Percentiles rank a stretch among this genome's conserved stretches.
Conservation (phyloP, 2,888 invertebrate genomes). For the Hirtodrosophila trivittata region DNA sequence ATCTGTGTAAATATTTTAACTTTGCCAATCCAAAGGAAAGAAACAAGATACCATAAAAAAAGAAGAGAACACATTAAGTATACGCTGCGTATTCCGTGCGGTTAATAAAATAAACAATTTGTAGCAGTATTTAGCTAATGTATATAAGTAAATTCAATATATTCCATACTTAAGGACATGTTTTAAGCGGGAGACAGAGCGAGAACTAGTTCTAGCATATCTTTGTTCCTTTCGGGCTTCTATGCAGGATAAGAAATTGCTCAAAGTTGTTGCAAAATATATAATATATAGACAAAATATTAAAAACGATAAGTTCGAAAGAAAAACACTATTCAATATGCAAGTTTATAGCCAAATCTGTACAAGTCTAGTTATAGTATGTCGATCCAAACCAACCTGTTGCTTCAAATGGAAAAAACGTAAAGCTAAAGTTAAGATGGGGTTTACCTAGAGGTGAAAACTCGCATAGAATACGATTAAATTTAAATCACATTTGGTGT, state of each 20-base stretch:
- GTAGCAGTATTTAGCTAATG: conserved; percentile 37
- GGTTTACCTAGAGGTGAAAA: too few species aligned
- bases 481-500: conserved; percentile 33
- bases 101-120: conserved; percentile 41
- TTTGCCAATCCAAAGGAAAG: conserved; percentile 25
- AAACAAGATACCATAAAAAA: background rate
- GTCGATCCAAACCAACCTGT: conserved; percentile 13
- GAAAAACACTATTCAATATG: background rate
- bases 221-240: conserved; percentile 49
- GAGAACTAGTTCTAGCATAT: conserved; percentile 7
- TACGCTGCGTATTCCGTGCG: conserved; percentile 57
- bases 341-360: conserved; percentile 63
- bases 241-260: conserved; percentile 36
- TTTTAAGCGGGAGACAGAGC: background rate
- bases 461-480: conserved; percentile 5
- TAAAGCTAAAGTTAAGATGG: background rate
- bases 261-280: conserved; percentile 24
- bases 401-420: conserved; percentile 4
- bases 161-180: background rate
- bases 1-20: conserved; percentile 67
- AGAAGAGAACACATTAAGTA: conserved; percentile 57
- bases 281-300: conserved; percentile 2
- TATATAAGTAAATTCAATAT: conserved; percentile 23
- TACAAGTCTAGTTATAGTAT: conserved; percentile 43
- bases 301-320: conserved; percentile 3